Evolutionary conservation across 1,140 invertebrate species (phyloP), one percentile per base, ranked within the genome.

Genomic region (Ceratosolen fusciceps): DNA sequence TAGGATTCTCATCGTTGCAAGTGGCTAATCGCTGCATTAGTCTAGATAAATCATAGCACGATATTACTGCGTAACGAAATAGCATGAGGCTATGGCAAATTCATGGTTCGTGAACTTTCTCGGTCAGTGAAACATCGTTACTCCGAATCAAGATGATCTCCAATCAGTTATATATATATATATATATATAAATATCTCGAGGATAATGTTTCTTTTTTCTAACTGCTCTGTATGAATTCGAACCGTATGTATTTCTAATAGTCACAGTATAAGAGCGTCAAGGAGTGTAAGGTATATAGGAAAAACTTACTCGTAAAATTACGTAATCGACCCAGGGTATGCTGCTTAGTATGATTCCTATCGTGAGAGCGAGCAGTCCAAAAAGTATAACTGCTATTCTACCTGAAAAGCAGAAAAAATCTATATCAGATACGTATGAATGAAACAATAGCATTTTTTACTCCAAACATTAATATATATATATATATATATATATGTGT

Each of bases 301-400:
- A 34, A 21, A 67, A 82, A 91, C 92, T 92, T 89, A 96, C 95
- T 92, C 94, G 95, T 90, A 96, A 92, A 89, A 96, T 95, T 86
- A 96, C 92, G 88, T 95, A 96, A 88, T 96, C 95, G 73, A 96
- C 87, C 95, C 95, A 96, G 71, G 95, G 95, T 87, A 96, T 94
- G 81, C 94, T 95, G 47, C 95, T 94, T 52, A 96, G 91, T 78
- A 96, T 93, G 81, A 96, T 94, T 73, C 95, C 95, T 83, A 96
- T 92, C 34, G 93, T 93, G 83, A 96, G 92, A 34, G 95, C 94
- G 82, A 95, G 92, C 82, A 96, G 90, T 82, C 95, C 95, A 85
- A 96, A 92, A 81, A 95, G 89, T 84, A 96, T 94, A 62, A 95
- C 93, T 80, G 93, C 93, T 82, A 96, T 89, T 85, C 94, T 94